Evolutionary conservation across 2,113 vertebrate species (phyloP).

Genomic region (Sinocyclocheilus maitianheensis): DNA sequence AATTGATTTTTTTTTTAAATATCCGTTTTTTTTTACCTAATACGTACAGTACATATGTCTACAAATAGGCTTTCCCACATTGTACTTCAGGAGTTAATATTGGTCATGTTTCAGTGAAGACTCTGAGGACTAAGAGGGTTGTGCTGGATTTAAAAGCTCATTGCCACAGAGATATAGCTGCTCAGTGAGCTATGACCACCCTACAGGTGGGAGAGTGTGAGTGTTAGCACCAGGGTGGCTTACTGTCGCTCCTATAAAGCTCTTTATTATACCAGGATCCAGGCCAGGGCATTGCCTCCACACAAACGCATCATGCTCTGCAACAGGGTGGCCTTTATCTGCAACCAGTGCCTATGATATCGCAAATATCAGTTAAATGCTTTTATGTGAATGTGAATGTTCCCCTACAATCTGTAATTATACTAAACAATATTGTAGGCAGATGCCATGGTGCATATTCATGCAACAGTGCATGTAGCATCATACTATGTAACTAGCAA

Average conservation of each 20-base stretch:
- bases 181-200: conserved; percentile 63
- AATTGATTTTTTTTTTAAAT: too few species aligned
- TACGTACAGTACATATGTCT: neutral
- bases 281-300: conserved; percentile 18
- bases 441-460: conserved; percentile 8
- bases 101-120: conserved; percentile 52
- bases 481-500: neutral
- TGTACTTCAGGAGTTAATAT: conserved; percentile 39
- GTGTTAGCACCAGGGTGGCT: conserved; percentile 53
- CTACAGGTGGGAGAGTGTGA: conserved; percentile 56
- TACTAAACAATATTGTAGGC: neutral
- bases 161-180: conserved; percentile 60
- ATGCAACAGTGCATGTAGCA: neutral
- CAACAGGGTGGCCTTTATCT: neutral
- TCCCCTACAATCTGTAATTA: conserved; percentile 33
- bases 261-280: conserved; percentile 42
- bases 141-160: conserved; percentile 57
- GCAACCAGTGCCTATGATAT: neutral
- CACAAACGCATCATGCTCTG: conserved; percentile 27
- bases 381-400: neutral
- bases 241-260: conserved; percentile 50
- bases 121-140: conserved; percentile 57
- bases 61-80: neutral
- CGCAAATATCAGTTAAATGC: neutral
- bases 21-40: neutral